phyloP scores from a whole-genome alignment of 2,797 vertebrate genomes.

The Oreochromis grahami region DNA sequence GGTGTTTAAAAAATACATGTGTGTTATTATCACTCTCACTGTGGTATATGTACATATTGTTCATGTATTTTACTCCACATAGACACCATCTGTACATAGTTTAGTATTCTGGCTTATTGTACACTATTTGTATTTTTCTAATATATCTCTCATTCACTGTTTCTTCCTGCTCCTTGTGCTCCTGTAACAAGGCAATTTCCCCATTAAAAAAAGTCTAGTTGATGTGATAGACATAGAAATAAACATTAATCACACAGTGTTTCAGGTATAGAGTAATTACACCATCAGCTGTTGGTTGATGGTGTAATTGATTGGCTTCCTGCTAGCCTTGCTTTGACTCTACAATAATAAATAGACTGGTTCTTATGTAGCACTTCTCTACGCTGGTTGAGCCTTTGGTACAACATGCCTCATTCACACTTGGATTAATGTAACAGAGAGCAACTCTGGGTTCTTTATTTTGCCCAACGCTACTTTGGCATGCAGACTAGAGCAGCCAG shows the following conservation, averaged over 20 bases:
- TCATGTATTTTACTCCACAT: background rate
- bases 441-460: background rate
- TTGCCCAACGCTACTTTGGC: background rate
- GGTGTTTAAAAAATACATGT: background rate
- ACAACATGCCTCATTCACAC: background rate
- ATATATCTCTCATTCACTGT: background rate
- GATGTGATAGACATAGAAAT: background rate
- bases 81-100: background rate
- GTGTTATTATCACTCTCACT: background rate
- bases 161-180: background rate
- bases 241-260: background rate
- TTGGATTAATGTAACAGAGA: background rate
- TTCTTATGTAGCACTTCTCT: background rate
- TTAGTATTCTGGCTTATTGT: background rate
- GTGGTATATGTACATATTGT: background rate
- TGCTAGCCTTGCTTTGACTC: background rate
- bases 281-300: background rate
- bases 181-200: background rate
- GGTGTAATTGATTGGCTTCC: background rate
- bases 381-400: background rate
- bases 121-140: background rate
- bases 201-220: background rate
- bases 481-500: background rate
- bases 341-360: background rate
- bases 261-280: background rate